Evolutionary conservation across 2,888 invertebrate genomes (phyloP), one percentile per base, ranked within the genome.

Genomic region (Masnerella sp.): DNA sequence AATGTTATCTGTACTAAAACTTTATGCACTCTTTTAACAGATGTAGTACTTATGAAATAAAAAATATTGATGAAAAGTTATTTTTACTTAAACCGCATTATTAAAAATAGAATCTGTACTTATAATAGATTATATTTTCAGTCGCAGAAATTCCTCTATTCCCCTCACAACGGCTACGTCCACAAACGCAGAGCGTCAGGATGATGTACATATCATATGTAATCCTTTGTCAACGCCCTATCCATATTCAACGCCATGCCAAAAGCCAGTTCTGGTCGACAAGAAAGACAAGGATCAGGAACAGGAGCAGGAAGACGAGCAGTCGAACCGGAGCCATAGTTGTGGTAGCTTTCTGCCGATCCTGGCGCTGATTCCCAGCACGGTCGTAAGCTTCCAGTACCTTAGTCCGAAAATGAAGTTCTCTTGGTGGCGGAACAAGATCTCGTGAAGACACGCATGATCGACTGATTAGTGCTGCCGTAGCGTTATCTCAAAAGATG

Each of bases 381-480:
- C 85, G 32, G 81, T 86, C 43, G 79, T 85, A 67, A 84, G 86
- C 74, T 84, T 86, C 54, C 86, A 87, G 54, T 86, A 87, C 76
- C 83, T 86, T 12, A 88, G 86, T 65, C 90, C 90, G 68, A 88
- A 90, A 82, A 89, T 90, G 82, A 88, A 91, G 80, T 90, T 90
- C 82, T 90, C 90, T 49, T 91, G 91, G 91, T 91, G 91, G 91
- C 89, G 91, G 51, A 91, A 91, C 78, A 91, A 91, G 84, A 91
- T 91, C 80, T 91, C 91, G 90, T 91, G 91, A 91, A 89, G 84
- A 75, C 82, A 84, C 83, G 86, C 85, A 62, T 87, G 85, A 81
- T 69, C 64, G 81, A 76, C 74, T 74, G 76, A 76, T 64, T 71
- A 74, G 73, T 62, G 58, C 65, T 52, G 38, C 56, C 74, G 38